Evolutionary conservation across 2,797 vertebrate genomes (phyloP).

Genomic region (Molossus molossus): DNA sequence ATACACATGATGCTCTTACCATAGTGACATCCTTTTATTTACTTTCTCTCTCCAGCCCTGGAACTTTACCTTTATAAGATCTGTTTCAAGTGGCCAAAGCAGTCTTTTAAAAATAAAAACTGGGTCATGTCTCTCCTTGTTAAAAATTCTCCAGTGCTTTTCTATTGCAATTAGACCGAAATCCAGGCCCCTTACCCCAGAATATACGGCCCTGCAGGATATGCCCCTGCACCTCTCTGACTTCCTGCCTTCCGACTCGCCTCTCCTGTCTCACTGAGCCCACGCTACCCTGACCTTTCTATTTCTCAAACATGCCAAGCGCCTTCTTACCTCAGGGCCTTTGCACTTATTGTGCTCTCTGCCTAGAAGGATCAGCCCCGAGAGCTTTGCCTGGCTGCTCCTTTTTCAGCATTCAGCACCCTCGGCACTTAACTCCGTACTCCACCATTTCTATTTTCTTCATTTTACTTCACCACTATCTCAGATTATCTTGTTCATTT

Average conservation of each 20-base stretch:
- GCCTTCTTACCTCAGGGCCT: conserved; percentile 50
- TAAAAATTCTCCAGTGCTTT: conserved; percentile 47
- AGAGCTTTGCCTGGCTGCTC: neutral
- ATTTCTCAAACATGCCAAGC: neutral
- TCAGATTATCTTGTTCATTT: conserved; percentile 1
- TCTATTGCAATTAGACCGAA: neutral
- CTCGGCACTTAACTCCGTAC: neutral
- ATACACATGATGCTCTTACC: neutral
- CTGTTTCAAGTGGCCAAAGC: neutral
- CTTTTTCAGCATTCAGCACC: neutral
- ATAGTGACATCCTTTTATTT: neutral
- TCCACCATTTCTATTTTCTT: neutral
- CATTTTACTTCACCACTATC: neutral
- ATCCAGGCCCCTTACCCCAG: neutral
- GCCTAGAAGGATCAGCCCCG: neutral
- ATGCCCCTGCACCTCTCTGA: neutral
- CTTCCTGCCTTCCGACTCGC: neutral
- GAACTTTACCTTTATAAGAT: conserved; percentile 40
- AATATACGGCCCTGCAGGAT: neutral
- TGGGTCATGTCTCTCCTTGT: neutral
- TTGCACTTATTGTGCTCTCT: conserved; percentile 5
- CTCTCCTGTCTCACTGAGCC: neutral
- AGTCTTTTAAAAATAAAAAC: conserved; percentile 51
- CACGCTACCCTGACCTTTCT: neutral
- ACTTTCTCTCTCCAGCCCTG: neutral